phyloP scores from a whole-genome alignment of 2,113 vertebrate species.

The Tetrao urogallus region DNA sequence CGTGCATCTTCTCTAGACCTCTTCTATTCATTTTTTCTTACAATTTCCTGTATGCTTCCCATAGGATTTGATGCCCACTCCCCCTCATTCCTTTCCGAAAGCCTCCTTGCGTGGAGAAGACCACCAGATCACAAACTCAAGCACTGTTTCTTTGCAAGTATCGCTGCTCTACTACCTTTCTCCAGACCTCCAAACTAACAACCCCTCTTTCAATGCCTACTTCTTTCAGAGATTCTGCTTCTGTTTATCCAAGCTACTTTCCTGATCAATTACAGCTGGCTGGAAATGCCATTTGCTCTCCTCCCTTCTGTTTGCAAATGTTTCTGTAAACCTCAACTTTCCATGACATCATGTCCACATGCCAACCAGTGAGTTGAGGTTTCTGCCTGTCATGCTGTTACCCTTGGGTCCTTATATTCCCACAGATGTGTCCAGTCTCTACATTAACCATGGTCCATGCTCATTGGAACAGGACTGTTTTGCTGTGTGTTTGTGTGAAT shows the following conservation, averaged over 20 bases:
- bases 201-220: not conserved
- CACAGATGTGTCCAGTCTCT: not conserved
- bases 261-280: not conserved
- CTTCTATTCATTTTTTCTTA: not conserved
- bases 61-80: not conserved
- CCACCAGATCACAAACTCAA: not conserved
- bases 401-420: not conserved
- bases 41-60: not conserved
- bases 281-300: not conserved
- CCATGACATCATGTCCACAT: not conserved
- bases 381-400: not conserved
- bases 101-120: not conserved
- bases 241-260: not conserved
- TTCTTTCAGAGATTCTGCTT: not conserved
- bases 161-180: not conserved
- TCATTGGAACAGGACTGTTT: not conserved
- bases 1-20: not conserved
- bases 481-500: not conserved
- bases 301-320: not conserved
- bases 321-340: not conserved
- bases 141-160: not conserved
- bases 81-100: not conserved
- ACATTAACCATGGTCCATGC: not conserved
- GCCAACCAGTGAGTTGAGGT: not conserved
- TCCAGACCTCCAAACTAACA: not conserved